Evolutionary conservation across 2,113 vertebrate species (phyloP).

Genomic region (Terrapene triunguis): DNA sequence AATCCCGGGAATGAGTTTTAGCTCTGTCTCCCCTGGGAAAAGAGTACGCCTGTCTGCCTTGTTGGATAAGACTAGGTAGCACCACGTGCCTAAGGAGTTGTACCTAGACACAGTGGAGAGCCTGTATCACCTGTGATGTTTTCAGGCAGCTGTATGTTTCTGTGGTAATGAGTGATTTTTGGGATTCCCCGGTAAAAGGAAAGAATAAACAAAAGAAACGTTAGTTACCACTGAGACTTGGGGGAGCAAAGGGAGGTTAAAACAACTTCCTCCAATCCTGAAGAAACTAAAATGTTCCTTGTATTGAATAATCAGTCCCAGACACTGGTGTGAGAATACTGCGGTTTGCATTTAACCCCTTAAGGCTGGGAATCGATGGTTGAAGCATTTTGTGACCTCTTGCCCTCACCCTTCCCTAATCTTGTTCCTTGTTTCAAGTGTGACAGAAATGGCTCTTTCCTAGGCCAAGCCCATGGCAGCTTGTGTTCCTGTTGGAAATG

Average conservation of each 20-base stretch:
- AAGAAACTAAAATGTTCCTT: rapidly evolving
- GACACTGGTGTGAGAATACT: rapidly evolving
- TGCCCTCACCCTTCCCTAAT: not conserved
- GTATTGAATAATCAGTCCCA: not conserved
- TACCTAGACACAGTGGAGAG: rapidly evolving
- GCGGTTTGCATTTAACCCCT: not conserved
- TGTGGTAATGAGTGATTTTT: not conserved
- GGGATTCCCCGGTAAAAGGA: not conserved
- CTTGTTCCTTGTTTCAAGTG: not conserved
- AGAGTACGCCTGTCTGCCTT: rapidly evolving
- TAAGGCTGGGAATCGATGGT: rapidly evolving
- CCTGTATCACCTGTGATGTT: rapidly evolving
- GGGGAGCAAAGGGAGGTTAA: not conserved
- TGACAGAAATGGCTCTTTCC: not conserved
- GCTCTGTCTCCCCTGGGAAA: not conserved
- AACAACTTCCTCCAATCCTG: not conserved
- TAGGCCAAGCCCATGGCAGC: not conserved
- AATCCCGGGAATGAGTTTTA: not conserved
- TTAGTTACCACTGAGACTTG: not conserved
- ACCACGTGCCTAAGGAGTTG: not conserved
- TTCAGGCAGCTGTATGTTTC: no score
- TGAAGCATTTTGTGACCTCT: not conserved
- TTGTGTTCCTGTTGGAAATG: not conserved
- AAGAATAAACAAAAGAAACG: not conserved
- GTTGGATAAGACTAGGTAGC: rapidly evolving